Evolutionary conservation across 2,888 invertebrate genomes (phyloP).

Genomic region (Teleogryllus oceanicus): DNA sequence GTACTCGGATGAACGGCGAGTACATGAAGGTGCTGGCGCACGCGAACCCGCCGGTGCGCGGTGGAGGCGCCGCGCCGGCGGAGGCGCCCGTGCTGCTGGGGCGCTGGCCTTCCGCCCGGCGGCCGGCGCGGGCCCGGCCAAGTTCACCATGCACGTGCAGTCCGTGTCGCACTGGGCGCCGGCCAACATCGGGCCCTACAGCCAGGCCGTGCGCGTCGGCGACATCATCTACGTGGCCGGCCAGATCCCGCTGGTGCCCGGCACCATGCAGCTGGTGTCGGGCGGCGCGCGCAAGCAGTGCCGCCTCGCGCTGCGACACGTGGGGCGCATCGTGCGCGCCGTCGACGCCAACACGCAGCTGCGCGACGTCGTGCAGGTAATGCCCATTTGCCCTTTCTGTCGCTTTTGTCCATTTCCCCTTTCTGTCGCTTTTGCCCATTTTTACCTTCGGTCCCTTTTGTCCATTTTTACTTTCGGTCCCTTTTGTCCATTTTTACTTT

Average conservation of each 20-base stretch:
- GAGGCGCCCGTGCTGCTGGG: constrained; percentile 70
- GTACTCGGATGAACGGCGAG: constrained; percentile 71
- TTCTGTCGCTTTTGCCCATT: neutral
- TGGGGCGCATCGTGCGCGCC: constrained; percentile 76
- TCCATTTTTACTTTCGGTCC: no score
- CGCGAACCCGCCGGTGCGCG: constrained; percentile 72
- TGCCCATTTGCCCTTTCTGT: no score
- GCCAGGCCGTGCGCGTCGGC: constrained; percentile 82
- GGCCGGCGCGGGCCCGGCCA: constrained; percentile 49
- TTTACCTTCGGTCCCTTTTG: no score
- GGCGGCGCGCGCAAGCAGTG: constrained; percentile 80
- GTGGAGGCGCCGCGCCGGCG: constrained; percentile 69
- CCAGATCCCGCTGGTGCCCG: constrained; percentile 86
- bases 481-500: no score
- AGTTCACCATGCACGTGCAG: constrained; percentile 86
- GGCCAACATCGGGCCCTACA: constrained; percentile 94
- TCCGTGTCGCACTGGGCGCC: constrained; percentile 98
- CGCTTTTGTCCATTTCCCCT: no score
- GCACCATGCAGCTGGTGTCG: constrained; percentile 67
- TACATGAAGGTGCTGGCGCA: constrained; percentile 72
- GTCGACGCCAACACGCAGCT: constrained; percentile 73
- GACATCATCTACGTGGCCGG: constrained; percentile 84
- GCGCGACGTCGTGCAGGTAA: constrained; percentile 74
- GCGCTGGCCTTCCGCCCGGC: constrained; percentile 60
- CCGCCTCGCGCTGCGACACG: constrained; percentile 77